Conservation (phyloP, 2,797 vertebrate genomes). For the Rhinoraja longicauda region DNA sequence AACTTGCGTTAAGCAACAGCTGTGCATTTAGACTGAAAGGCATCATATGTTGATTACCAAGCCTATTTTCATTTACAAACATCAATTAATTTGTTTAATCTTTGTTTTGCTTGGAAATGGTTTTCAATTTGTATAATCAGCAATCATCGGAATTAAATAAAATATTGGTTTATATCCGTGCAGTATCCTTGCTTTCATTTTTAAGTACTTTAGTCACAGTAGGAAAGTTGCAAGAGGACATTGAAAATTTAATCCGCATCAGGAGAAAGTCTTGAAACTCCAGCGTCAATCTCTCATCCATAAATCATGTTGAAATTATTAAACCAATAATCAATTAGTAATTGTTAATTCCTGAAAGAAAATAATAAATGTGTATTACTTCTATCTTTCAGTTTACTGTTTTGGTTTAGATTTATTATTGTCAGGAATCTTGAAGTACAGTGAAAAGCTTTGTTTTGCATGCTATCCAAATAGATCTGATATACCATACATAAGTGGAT, state of each 20-base stretch:
- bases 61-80: not conserved
- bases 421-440: too few species aligned
- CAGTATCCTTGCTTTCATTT: not conserved
- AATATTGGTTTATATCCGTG: constrained; percentile 20
- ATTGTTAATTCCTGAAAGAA: not conserved
- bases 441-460: too few species aligned
- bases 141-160: not conserved
- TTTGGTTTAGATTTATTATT: not conserved
- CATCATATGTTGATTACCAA: not conserved
- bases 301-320: not conserved
- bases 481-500: too few species aligned
- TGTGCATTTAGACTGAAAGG: not conserved
- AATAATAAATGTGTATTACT: not conserved
- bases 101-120: not conserved
- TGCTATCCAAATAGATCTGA: too few species aligned
- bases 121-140: constrained; percentile 27
- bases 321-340: not conserved
- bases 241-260: not conserved
- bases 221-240: not conserved
- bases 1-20: not conserved
- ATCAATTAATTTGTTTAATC: constrained; percentile 33
- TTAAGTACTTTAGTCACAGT: not conserved
- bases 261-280: not conserved
- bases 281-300: too few species aligned
- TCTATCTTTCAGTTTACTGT: not conserved